A percentile compares a stretch with the other conserved stretches of the same genome.
Evolutionary conservation across 2,888 invertebrate genomes (phyloP).

Genomic region (Muscina levida): DNA sequence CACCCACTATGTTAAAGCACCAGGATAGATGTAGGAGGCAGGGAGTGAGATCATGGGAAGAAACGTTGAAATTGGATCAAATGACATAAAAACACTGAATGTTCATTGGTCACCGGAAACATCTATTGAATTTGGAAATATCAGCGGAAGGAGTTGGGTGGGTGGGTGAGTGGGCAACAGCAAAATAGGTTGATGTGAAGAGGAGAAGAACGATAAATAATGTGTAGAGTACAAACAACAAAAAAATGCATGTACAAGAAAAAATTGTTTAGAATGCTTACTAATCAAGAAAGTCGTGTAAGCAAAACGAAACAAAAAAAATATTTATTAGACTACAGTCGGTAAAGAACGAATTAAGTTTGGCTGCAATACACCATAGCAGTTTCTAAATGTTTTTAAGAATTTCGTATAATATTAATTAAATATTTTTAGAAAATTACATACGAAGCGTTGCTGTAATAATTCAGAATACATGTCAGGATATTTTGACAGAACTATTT

Average conservation of each 20-base stretch:
- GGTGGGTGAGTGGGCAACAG: neutral
- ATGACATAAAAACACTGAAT: conserved; percentile 58
- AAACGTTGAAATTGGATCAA: conserved; percentile 53
- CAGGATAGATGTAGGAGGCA: conserved; percentile 10
- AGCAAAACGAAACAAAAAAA: conserved; percentile 40
- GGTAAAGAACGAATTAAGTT: conserved; percentile 34
- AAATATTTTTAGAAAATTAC: no score
- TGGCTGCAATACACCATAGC: no score
- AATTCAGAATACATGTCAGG: no score
- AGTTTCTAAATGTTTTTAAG: no score
- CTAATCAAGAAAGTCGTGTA: conserved; percentile 59
- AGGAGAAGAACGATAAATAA: conserved; percentile 56
- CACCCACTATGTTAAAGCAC: conserved; percentile 50
- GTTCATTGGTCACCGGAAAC: conserved; percentile 65
- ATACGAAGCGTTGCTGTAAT: no score
- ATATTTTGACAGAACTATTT: no score
- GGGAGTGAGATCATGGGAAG: conserved; percentile 41
- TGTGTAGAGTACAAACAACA: conserved; percentile 39
- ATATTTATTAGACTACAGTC: conserved; percentile 4
- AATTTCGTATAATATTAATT: no score
- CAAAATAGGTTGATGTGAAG: neutral
- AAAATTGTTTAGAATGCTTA: conserved; percentile 45
- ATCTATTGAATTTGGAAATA: conserved; percentile 55
- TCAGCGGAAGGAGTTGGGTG: neutral
- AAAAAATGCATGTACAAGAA: conserved; percentile 53